Evolutionary conservation across 2,888 invertebrate genomes (phyloP).

Genomic region (Drepana falcataria): DNA sequence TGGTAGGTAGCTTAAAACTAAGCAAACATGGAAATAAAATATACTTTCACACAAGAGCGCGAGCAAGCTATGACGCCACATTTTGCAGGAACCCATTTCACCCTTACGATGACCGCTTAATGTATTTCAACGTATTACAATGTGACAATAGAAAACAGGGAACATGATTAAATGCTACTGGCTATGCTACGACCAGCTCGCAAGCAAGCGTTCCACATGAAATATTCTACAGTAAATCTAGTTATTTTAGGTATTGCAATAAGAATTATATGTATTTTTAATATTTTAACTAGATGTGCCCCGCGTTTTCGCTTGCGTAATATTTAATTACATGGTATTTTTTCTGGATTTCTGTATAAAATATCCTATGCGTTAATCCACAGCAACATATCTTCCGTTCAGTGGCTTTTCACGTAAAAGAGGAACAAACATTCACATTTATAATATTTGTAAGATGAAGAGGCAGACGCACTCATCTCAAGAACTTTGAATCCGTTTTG

Average conservation of each 20-base stretch:
- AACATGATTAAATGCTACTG: slow-evolving; percentile 28
- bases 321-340: background rate
- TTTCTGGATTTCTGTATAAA: too few relatives aligned
- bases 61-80: slow-evolving; percentile 24
- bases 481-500: too few relatives aligned
- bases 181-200: slow-evolving; percentile 16
- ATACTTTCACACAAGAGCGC: background rate
- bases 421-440: too few relatives aligned
- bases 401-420: too few relatives aligned
- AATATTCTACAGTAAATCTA: slow-evolving; percentile 30
- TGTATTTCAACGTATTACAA: slow-evolving; percentile 18
- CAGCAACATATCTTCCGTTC: too few relatives aligned
- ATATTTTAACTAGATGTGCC: slow-evolving; percentile 5
- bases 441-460: too few relatives aligned
- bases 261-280: slow-evolving; percentile 20
- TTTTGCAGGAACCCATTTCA: slow-evolving; percentile 22
- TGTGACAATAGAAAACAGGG: slow-evolving; percentile 19
- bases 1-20: slow-evolving; percentile 9
- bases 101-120: slow-evolving; percentile 25
- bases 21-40: slow-evolving; percentile 7
- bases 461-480: too few relatives aligned
- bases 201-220: slow-evolving; percentile 23
- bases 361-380: too few relatives aligned
- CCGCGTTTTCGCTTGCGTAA: background rate
- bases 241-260: slow-evolving; percentile 22